A percentile compares a stretch with the other conserved stretches of the same genome.
Conservation (phyloP, 2,797 vertebrate species). For the Limosa lapponica region DNA sequence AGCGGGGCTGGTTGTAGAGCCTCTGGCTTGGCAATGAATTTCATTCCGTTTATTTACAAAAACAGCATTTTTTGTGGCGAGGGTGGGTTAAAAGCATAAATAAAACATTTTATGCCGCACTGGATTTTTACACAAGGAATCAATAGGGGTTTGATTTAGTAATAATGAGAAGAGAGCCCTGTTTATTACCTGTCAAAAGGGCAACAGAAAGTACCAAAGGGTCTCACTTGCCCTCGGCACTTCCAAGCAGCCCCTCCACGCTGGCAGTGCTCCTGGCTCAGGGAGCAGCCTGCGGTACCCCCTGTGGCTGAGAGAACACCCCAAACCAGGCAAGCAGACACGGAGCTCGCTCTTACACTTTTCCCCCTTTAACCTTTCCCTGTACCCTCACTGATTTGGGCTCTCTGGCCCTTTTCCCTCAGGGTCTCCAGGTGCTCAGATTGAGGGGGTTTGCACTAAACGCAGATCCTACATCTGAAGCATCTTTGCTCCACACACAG, state of each 20-base stretch:
- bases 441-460: neutral
- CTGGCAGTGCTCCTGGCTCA: fast-evolving
- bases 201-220: neutral
- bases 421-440: neutral
- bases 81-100: neutral
- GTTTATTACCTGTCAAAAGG: constrained; percentile 10
- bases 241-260: neutral
- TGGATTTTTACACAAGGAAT: constrained; percentile 44
- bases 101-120: neutral
- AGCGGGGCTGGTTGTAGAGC: neutral
- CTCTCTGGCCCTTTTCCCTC: neutral
- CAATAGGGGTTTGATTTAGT: constrained; percentile 49
- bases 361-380: neutral
- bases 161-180: constrained; percentile 16
- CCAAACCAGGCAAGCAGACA: neutral
- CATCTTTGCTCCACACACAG: neutral
- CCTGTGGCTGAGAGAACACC: neutral
- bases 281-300: neutral
- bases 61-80: neutral
- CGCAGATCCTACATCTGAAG: neutral
- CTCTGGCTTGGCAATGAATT: neutral
- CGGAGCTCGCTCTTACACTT: neutral
- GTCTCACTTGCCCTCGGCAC: neutral
- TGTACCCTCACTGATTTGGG: fast-evolving
- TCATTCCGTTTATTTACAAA: constrained; percentile 21